phyloP scores from a whole-genome alignment of 2,797 vertebrate genomes.

The Pogonophryne albipinna region DNA sequence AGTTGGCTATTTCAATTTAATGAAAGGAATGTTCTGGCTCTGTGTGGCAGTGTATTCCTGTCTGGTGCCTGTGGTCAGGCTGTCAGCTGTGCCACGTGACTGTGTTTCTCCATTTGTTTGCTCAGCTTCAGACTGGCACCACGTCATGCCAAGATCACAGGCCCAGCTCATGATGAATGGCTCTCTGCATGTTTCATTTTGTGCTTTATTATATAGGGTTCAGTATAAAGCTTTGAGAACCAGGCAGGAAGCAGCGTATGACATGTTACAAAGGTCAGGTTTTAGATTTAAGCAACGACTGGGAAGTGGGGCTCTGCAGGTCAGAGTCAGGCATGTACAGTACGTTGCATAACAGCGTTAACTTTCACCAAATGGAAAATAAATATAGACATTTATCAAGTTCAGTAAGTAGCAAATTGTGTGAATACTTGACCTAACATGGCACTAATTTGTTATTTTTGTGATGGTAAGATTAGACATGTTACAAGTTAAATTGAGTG shows the following conservation, averaged over 20 bases:
- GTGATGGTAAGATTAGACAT: not conserved
- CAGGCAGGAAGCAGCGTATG: not conserved
- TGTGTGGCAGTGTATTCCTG: slow-evolving; percentile 1
- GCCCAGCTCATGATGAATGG: slow-evolving; percentile 47
- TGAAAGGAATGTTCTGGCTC: slow-evolving; percentile 13
- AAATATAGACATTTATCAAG: slow-evolving; percentile 2
- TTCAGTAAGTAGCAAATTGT: not conserved
- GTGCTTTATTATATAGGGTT: not conserved
- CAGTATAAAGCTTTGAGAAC: not conserved
- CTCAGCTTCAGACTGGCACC: slow-evolving; percentile 42
- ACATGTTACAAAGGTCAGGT: slow-evolving; percentile 15
- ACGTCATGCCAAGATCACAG: slow-evolving; percentile 45
- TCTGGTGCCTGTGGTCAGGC: slow-evolving; percentile 38
- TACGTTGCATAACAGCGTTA: slow-evolving; percentile 13
- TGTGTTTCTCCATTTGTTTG: slow-evolving; percentile 54
- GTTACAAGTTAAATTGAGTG: not conserved
- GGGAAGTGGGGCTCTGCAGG: not conserved
- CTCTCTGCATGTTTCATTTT: slow-evolving; percentile 18
- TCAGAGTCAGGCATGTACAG: not conserved
- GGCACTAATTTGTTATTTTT: slow-evolving; percentile 2
- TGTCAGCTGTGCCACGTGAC: slow-evolving; percentile 44
- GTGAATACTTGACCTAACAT: not conserved
- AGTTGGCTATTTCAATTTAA: slow-evolving; percentile 9
- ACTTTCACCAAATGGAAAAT: not conserved
- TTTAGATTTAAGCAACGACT: slow-evolving; percentile 6